Percentiles rank a stretch among this genome's conserved stretches.
phyloP scores from a whole-genome alignment of 1,140 invertebrate genomes.

The Drosophila cardini region DNA sequence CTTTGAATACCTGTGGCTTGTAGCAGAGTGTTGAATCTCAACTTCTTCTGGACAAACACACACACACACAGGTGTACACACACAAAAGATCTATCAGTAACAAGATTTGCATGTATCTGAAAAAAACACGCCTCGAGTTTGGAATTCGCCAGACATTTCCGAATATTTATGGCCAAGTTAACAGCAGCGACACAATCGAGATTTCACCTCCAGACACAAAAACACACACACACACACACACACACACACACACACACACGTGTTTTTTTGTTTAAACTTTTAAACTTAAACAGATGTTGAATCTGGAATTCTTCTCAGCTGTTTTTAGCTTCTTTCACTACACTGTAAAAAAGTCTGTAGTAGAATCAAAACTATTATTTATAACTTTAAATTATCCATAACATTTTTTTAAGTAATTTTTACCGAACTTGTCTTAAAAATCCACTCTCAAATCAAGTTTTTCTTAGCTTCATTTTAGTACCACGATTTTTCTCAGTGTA shows the following conservation, averaged over 20 bases:
- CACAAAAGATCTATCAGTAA: constrained; percentile 7
- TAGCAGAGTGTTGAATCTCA: background rate
- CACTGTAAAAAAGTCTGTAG: too few relatives aligned
- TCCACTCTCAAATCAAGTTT: too few relatives aligned
- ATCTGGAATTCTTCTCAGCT: background rate
- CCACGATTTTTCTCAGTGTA: background rate
- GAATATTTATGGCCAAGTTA: constrained; percentile 1
- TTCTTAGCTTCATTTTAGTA: too few relatives aligned
- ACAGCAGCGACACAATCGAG: background rate
- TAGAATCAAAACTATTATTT: too few relatives aligned
- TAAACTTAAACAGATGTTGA: background rate
- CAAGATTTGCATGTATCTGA: constrained; percentile 3
- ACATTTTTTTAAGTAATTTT: too few relatives aligned
- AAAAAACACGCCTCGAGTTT: constrained; percentile 19
- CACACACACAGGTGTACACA: background rate
- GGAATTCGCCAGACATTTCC: constrained; percentile 11
- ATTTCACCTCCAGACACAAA: constrained; percentile 8
- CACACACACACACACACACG: background rate
- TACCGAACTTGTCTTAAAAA: too few relatives aligned
- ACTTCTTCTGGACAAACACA: background rate
- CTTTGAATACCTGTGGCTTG: constrained; percentile 13
- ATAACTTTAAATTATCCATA: too few relatives aligned
- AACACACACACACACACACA: background rate
- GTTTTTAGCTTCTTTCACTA: too few relatives aligned
- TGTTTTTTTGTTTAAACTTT: background rate